Percentiles rank a stretch among this genome's conserved stretches.
Evolutionary conservation across 2,797 vertebrate species (phyloP).

Genomic region (Acanthurus leucopareius): DNA sequence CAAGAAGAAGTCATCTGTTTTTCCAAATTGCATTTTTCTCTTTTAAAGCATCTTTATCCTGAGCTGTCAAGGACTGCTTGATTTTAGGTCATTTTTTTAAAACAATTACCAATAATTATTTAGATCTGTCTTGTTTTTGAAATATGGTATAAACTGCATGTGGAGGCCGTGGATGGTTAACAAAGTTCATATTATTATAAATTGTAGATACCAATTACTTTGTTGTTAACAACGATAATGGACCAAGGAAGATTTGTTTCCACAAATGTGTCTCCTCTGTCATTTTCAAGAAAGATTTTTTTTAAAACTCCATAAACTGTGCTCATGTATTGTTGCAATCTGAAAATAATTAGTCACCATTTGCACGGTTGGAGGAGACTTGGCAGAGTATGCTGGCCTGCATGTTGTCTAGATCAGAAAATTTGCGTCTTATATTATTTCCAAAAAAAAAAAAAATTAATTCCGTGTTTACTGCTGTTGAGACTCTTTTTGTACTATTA

Average conservation of each 20-base stretch:
- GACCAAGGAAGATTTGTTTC: background rate
- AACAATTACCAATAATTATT: too few relatives aligned
- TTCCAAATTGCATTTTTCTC: too few relatives aligned
- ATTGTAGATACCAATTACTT: background rate
- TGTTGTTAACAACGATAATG: background rate
- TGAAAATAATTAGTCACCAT: slow-evolving; percentile 34
- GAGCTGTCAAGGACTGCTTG: background rate
- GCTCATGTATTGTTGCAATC: slow-evolving; percentile 1
- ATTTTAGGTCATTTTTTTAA: background rate
- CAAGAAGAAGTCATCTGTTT: slow-evolving; percentile 9
- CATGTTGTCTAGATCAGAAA: background rate
- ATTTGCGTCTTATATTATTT: background rate
- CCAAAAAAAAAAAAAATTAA: background rate
- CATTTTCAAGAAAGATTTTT: background rate
- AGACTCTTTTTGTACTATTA: slow-evolving; percentile 52
- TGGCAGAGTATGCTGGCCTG: background rate
- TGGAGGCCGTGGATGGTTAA: background rate
- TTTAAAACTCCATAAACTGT: background rate
- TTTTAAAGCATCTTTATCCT: too few relatives aligned
- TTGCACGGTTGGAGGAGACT: background rate
- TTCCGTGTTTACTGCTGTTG: slow-evolving; percentile 4
- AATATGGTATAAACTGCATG: too few relatives aligned
- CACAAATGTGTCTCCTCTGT: background rate
- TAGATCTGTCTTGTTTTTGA: too few relatives aligned
- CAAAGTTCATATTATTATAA: background rate